Conservation (phyloP, 2,797 vertebrate species). For the Chiroxiphia lanceolata region DNA sequence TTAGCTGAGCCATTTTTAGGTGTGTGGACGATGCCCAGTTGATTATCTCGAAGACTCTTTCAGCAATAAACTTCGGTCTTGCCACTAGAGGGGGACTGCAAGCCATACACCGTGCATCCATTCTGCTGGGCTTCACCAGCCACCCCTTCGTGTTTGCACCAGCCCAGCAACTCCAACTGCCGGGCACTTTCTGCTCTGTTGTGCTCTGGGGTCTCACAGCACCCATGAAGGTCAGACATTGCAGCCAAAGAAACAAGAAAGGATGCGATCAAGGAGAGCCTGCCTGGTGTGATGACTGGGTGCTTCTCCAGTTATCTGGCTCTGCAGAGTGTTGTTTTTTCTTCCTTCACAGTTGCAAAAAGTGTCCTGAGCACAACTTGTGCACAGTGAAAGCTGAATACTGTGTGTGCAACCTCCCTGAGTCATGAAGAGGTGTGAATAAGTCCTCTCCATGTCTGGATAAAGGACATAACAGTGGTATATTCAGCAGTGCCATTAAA, state of each 20-base stretch:
- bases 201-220: not conserved
- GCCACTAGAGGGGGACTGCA: slow-evolving; percentile 49
- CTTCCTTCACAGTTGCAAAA: not conserved
- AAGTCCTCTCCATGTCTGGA: not conserved
- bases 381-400: not conserved
- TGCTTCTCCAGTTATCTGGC: not conserved
- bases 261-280: rapidly evolving
- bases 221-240: not conserved
- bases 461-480: not conserved
- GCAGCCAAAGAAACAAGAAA: not conserved
- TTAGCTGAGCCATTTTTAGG: not conserved
- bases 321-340: not conserved
- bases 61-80: not conserved
- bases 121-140: not conserved
- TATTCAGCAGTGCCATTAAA: not conserved
- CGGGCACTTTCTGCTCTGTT: not conserved
- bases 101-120: rapidly evolving
- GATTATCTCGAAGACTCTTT: not conserved
- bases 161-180: not conserved
- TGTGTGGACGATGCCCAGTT: not conserved
- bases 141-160: not conserved
- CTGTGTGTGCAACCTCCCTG: not conserved
- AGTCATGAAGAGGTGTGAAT: not conserved
- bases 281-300: rapidly evolving
- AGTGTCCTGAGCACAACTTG: not conserved